These are phyloP conservation scores for Drosophila pegasa DNA, from an alignment of 2,888 invertebrate genomes.

Conservation along the genomic window DNA sequence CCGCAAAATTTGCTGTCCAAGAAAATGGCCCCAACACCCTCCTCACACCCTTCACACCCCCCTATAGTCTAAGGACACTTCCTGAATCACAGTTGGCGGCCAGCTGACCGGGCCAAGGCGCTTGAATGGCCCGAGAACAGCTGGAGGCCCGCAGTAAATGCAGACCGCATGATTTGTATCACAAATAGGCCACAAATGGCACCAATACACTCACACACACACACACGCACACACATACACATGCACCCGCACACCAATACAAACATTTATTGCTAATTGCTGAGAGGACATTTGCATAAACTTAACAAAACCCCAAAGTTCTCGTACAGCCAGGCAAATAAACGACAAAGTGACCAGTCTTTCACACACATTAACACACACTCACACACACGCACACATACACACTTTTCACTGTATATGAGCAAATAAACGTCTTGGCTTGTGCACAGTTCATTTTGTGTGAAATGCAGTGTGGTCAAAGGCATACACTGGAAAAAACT, in stretches of 20 bases:
- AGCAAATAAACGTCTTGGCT: slow-evolving; percentile 51
- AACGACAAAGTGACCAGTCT: slow-evolving; percentile 64
- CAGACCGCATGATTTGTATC: slow-evolving; percentile 76
- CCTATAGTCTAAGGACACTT: slow-evolving; percentile 5
- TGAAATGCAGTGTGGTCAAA: slow-evolving; percentile 20
- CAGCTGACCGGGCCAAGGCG: slow-evolving; percentile 30
- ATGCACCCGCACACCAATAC: slow-evolving; percentile 41
- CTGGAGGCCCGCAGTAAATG: slow-evolving; percentile 73
- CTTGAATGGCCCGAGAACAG: slow-evolving; percentile 46
- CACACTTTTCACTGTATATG: slow-evolving; percentile 9
- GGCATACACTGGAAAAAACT: slow-evolving; percentile 19
- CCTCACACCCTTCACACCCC: no score
- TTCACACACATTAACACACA: slow-evolving; percentile 20
- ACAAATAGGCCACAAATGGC: slow-evolving; percentile 75
- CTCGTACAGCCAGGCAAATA: slow-evolving; percentile 59
- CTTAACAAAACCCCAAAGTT: slow-evolving; percentile 73
- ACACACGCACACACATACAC: slow-evolving; percentile 27
- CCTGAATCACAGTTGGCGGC: slow-evolving; percentile 42
- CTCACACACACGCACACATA: slow-evolving; percentile 10
- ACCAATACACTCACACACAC: slow-evolving; percentile 29
- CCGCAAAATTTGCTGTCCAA: slow-evolving; percentile 54
- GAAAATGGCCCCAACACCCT: background rate
- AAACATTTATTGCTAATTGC: slow-evolving; percentile 78
- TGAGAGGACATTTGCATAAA: slow-evolving; percentile 76
- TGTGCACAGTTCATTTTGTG: slow-evolving; percentile 25